These are phyloP conservation scores for Eupelmus urozonus DNA, from an alignment of 2,888 invertebrate genomes.

Conservation along the genomic window DNA sequence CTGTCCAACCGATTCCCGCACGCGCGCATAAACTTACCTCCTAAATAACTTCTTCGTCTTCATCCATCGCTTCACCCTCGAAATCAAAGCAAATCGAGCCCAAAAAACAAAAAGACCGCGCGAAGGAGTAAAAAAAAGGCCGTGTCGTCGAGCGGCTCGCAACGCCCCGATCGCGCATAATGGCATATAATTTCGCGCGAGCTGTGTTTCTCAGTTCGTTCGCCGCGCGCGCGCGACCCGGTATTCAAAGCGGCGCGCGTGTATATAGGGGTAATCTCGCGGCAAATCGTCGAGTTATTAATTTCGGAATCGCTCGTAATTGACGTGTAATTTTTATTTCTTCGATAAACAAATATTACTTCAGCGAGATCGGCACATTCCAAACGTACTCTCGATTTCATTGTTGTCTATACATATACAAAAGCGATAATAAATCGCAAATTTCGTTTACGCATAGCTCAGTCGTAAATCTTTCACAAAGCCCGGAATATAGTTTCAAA, in stretches of 20 bases:
- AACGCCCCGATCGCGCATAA: slow-evolving; percentile 49
- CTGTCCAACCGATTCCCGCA: slow-evolving; percentile 30
- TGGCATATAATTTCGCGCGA: slow-evolving; percentile 50
- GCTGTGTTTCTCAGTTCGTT: too few relatives aligned
- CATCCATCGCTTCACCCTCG: too few relatives aligned
- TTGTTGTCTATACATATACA: neutral
- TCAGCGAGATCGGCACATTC: neutral
- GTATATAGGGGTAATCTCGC: slow-evolving; percentile 3
- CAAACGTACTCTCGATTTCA: too few relatives aligned
- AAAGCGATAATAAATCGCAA: too few relatives aligned
- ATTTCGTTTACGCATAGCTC: too few relatives aligned
- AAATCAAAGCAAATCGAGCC: neutral
- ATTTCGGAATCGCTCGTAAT: slow-evolving; percentile 37
- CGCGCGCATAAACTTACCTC: slow-evolving; percentile 11
- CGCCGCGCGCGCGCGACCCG: too few relatives aligned
- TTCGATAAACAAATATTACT: neutral
- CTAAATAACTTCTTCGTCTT: too few relatives aligned
- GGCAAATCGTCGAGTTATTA: slow-evolving; percentile 17
- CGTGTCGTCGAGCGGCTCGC: slow-evolving; percentile 3
- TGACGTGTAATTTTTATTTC: slow-evolving; percentile 3
- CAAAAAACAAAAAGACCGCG: slow-evolving; percentile 1
- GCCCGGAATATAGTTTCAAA: too few relatives aligned
- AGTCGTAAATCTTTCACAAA: too few relatives aligned
- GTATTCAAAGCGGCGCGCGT: too few relatives aligned
- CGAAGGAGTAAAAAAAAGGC: neutral